Evolutionary conservation across 2,888 invertebrate species (phyloP).

Genomic region (Pocota personata): DNA sequence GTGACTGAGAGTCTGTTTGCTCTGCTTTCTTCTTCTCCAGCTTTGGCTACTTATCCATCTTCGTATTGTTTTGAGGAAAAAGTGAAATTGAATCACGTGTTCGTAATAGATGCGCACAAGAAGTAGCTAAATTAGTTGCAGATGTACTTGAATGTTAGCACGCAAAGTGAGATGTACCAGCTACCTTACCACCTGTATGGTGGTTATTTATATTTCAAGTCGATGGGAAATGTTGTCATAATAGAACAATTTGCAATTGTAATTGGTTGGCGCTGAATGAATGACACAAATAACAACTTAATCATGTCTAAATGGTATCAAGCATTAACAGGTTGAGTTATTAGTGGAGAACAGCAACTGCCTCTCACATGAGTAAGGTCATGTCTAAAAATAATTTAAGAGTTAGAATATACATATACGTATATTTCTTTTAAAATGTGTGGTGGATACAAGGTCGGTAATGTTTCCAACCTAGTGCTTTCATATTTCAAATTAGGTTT

Average conservation of each 20-base stretch:
- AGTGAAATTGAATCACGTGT: slow-evolving; percentile 72
- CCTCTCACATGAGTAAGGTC: slow-evolving; percentile 28
- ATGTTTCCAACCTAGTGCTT: too few species aligned
- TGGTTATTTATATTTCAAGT: background rate
- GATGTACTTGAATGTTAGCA: slow-evolving; percentile 22
- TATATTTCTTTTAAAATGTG: too few species aligned
- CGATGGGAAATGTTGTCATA: background rate
- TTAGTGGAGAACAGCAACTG: background rate
- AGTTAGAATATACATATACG: too few species aligned
- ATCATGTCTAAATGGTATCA: slow-evolving; percentile 50
- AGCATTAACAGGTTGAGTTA: slow-evolving; percentile 14
- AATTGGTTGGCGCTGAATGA: slow-evolving; percentile 43
- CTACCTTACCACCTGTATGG: background rate
- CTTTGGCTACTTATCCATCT: background rate
- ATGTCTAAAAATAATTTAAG: slow-evolving; percentile 32
- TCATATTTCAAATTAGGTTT: too few species aligned
- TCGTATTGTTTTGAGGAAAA: slow-evolving; percentile 42
- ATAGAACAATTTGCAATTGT: slow-evolving; percentile 38
- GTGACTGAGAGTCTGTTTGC: background rate
- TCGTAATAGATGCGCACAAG: slow-evolving; percentile 49
- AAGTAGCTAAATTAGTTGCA: slow-evolving; percentile 44
- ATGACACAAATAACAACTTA: slow-evolving; percentile 48
- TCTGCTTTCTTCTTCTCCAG: slow-evolving; percentile 54
- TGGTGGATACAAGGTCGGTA: too few species aligned
- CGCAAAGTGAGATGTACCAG: slow-evolving; percentile 27